These are phyloP conservation scores for Drosophila nannoptera DNA, from an alignment of 1,140 invertebrate genomes.

Conservation along the genomic window DNA sequence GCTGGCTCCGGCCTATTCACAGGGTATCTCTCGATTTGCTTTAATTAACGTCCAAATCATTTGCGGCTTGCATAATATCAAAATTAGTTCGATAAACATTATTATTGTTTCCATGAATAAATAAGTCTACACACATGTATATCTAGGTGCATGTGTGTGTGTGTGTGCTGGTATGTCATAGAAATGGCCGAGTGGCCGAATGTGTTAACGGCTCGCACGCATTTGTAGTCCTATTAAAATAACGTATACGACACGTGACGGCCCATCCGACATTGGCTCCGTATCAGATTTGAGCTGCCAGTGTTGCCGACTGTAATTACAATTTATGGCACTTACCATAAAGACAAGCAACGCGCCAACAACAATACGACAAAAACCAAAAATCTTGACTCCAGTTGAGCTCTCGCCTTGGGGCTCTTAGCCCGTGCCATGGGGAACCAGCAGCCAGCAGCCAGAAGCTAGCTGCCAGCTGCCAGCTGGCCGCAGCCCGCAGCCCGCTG, in stretches of 20 bases:
- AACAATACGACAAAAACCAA: background rate
- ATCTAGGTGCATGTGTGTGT: background rate
- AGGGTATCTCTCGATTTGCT: too few species aligned
- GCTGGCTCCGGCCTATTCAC: too few species aligned
- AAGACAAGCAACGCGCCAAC: background rate
- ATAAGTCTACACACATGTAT: background rate
- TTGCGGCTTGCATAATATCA: too few species aligned
- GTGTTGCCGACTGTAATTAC: constrained; percentile 30
- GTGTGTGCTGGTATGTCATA: constrained; percentile 3
- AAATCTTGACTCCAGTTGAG: background rate
- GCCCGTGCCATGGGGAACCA: background rate
- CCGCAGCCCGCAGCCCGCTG: background rate
- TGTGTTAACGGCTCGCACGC: constrained; percentile 6
- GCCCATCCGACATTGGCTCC: constrained; percentile 31
- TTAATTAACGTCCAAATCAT: too few species aligned
- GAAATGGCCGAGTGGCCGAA: constrained; percentile 7
- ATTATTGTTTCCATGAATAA: too few species aligned
- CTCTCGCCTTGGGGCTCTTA: background rate
- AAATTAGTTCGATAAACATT: too few species aligned
- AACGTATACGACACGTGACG: constrained; percentile 41
- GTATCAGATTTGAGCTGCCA: background rate
- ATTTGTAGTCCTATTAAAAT: constrained; percentile 11
- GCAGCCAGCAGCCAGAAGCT: background rate
- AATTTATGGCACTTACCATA: constrained; percentile 40
- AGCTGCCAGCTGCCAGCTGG: background rate